These are phyloP conservation scores for Nematolebias whitei DNA, from an alignment of 2,113 vertebrate species.

Conservation along the genomic window DNA sequence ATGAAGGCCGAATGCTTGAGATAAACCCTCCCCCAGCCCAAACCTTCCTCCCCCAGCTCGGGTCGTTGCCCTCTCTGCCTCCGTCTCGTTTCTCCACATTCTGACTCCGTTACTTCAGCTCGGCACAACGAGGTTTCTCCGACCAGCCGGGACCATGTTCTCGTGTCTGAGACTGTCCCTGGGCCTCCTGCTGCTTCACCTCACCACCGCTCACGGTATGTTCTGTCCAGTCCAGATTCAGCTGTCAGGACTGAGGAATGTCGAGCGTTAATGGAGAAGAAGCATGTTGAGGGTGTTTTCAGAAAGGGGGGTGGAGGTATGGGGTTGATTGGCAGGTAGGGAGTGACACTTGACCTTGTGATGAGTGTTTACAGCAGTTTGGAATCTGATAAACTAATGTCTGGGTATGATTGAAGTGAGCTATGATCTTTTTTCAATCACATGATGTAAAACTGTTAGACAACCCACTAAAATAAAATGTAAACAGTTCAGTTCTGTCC, in stretches of 20 bases:
- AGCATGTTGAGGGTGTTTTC: background rate
- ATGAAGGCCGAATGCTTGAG: background rate
- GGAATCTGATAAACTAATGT: too few species aligned
- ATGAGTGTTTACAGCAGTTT: background rate
- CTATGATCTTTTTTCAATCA: too few species aligned
- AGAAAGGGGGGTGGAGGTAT: background rate
- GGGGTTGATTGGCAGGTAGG: conserved; percentile 8
- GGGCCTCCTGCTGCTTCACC: conserved; percentile 55
- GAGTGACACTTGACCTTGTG: conserved; percentile 15
- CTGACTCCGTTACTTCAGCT: conserved; percentile 29
- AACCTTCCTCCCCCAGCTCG: conserved; percentile 1
- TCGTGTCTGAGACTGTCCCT: conserved; percentile 43
- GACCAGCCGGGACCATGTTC: conserved; percentile 58
- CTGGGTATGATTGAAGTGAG: too few species aligned
- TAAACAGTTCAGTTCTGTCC: too few species aligned
- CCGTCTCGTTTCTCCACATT: conserved; percentile 19
- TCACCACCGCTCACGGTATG: conserved; percentile 67
- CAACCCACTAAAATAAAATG: too few species aligned
- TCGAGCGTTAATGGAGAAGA: background rate
- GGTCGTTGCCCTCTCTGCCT: conserved; percentile 59
- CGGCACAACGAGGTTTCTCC: conserved; percentile 15
- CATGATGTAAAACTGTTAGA: too few species aligned
- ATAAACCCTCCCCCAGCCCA: conserved; percentile 24
- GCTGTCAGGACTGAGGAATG: background rate
- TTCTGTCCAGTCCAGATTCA: conserved; percentile 5